phyloP scores from a whole-genome alignment of 1,140 invertebrate species.

The Drosophila triauraria region DNA sequence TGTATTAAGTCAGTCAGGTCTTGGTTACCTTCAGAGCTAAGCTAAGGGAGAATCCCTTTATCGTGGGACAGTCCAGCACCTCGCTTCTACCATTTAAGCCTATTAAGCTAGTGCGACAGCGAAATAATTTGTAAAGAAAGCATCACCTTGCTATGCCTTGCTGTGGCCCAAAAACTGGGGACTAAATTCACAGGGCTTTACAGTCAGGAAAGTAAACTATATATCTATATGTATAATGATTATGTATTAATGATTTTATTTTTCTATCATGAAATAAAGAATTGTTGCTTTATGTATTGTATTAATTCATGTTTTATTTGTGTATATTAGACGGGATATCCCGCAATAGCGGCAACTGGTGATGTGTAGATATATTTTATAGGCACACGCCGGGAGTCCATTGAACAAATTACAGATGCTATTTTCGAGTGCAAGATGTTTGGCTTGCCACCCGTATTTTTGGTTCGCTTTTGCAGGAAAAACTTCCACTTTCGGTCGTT shows the following conservation, averaged over 20 bases:
- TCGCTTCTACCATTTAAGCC: constrained; percentile 49
- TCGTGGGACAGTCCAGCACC: constrained; percentile 37
- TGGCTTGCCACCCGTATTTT: no score
- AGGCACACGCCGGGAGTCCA: no score
- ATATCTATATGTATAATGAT: constrained; percentile 40
- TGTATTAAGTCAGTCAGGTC: constrained; percentile 36
- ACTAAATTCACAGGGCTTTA: constrained; percentile 1
- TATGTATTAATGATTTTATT: constrained; percentile 62
- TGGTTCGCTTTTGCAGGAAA: no score
- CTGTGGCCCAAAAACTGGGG: neutral
- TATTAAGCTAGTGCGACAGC: constrained; percentile 4
- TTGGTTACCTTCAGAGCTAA: constrained; percentile 36
- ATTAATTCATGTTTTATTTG: neutral
- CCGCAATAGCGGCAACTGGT: no score
- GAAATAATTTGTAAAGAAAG: constrained; percentile 22
- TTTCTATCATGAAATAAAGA: constrained; percentile 63
- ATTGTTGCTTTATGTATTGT: constrained; percentile 40
- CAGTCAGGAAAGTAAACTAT: constrained; percentile 10
- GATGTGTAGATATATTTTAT: no score
- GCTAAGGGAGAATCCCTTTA: constrained; percentile 13
- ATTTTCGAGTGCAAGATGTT: no score
- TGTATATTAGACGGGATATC: no score
- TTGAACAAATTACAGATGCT: no score
- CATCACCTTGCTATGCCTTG: constrained; percentile 7
- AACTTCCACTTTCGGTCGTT: no score